Conservation (phyloP, 92 coral and sea anemone species). For the Palythoa heliodiscus region DNA sequence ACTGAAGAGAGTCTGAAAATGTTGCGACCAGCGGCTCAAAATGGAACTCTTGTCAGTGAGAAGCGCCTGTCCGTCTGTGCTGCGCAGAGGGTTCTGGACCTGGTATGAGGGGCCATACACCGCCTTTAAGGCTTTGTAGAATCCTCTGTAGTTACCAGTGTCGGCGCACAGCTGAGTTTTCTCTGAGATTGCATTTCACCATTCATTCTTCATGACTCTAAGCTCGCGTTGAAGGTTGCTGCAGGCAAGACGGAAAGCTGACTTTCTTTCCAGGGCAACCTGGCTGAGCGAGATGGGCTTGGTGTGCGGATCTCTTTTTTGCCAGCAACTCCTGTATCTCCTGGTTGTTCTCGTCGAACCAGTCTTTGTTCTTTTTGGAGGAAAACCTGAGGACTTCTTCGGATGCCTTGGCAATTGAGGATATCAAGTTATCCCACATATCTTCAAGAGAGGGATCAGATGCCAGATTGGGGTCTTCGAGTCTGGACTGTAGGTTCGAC, state of each 20-base stretch:
- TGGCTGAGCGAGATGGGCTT: slow-evolving; percentile 27
- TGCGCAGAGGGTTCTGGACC: slow-evolving; percentile 37
- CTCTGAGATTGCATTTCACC: slow-evolving; percentile 14
- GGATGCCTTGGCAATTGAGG: neutral
- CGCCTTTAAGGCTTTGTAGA: slow-evolving; percentile 38
- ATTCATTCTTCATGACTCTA: slow-evolving; percentile 29
- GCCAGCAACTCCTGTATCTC: slow-evolving; percentile 35
- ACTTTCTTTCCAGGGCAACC: slow-evolving; percentile 18
- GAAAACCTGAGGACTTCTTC: slow-evolving; percentile 38
- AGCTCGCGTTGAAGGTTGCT: slow-evolving; percentile 30
- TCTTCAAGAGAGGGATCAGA: neutral
- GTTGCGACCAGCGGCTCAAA: neutral
- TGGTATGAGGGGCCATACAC: slow-evolving; percentile 36
- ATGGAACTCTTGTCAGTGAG: too few species aligned
- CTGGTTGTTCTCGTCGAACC: neutral
- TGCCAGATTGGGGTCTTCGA: slow-evolving; percentile 3
- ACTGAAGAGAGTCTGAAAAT: slow-evolving; percentile 29
- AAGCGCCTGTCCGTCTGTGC: slow-evolving; percentile 15
- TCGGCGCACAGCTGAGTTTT: slow-evolving; percentile 25
- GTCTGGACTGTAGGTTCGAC: slow-evolving; percentile 5
- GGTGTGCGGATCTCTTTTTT: slow-evolving; percentile 18
- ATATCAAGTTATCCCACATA: slow-evolving; percentile 2
- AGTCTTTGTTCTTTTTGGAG: slow-evolving; percentile 18
- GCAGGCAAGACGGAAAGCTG: slow-evolving; percentile 41
- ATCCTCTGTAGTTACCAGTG: slow-evolving; percentile 40